phyloP scores from a whole-genome alignment of 35 echinoderm and acorn worm species.

The Apostichopus californicus region DNA sequence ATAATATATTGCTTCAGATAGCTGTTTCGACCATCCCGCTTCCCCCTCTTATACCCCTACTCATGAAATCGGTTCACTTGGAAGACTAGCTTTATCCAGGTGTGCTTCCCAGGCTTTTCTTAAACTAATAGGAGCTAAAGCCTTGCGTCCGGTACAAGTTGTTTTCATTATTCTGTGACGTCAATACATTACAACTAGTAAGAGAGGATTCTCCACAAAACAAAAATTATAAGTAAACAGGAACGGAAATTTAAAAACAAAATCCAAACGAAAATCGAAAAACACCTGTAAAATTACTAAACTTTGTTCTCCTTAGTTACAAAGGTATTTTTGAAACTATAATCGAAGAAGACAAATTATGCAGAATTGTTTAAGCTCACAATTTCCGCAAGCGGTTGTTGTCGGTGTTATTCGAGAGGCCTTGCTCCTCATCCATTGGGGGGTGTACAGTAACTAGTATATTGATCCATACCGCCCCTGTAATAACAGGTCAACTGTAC shows the following conservation, averaged over 20 bases:
- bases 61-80: too few species aligned
- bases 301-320: background rate
- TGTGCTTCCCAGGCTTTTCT: too few species aligned
- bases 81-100: too few species aligned
- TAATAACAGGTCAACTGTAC: background rate
- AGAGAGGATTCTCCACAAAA: too few species aligned
- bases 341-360: background rate
- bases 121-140: too few species aligned
- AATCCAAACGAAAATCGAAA: background rate
- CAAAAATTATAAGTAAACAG: too few species aligned
- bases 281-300: background rate
- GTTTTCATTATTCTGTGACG: too few species aligned
- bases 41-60: too few species aligned
- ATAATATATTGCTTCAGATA: too few species aligned
- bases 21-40: too few species aligned
- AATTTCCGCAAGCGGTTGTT: background rate
- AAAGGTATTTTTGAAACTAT: background rate
- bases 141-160: too few species aligned
- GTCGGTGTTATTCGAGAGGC: background rate
- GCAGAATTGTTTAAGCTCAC: constrained; percentile 4
- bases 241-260: background rate
- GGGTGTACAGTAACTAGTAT: background rate
- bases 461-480: background rate
- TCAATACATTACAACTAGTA: too few species aligned
- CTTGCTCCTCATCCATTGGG: background rate